Evolutionary conservation across 2,797 vertebrate species (phyloP), one percentile per base, ranked within the genome.

Genomic region (Falco rusticolus): DNA sequence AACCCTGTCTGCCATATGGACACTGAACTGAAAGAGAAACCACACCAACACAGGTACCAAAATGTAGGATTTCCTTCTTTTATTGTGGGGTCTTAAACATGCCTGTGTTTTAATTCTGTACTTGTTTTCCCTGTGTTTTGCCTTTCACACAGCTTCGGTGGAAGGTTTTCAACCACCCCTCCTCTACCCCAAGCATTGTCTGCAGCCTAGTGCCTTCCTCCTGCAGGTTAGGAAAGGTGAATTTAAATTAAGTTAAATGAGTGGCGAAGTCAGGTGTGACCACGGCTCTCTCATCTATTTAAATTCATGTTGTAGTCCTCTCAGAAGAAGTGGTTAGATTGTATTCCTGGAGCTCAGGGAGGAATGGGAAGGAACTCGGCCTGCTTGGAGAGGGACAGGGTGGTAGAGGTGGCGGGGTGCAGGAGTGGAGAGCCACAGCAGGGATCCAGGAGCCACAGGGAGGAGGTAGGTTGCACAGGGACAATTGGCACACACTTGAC

Each of bases 401-500:
- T 37, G 28, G 26, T 1, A 5, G 47, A 76, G 18, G 12, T 0
- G 0, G 19, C 0, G 1, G 9, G 14, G 7, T 2, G 0, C 10
- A 61, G 34, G 43, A 50, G 16, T 0, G 1, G 63, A 77, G 43
- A 66, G 18, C 25, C 51, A 59, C 33, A 28, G 31, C 20, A 69
- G 39, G 53, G 45, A n/a, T n/a, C 28, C 43, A 47, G 48, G 33
- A 88, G 25, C 13, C 0, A 0, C 7, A 5, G 51, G 22, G 53
- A 88, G 7, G 21, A 72, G 22, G 51, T 0, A 1, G 28, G 13
- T 16, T 82, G 60, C 2, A 3, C 5, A 64, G 22, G 29, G 39
- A 45, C 13, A 56, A 77, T 26, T 9, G 25, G 33, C 16, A 51
- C 22, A 34, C 25, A 4, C 18, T 34, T 16, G 10, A 13, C 33